Conservation (phyloP, 2,888 invertebrate species). For the Pseudococcus longispinus region DNA sequence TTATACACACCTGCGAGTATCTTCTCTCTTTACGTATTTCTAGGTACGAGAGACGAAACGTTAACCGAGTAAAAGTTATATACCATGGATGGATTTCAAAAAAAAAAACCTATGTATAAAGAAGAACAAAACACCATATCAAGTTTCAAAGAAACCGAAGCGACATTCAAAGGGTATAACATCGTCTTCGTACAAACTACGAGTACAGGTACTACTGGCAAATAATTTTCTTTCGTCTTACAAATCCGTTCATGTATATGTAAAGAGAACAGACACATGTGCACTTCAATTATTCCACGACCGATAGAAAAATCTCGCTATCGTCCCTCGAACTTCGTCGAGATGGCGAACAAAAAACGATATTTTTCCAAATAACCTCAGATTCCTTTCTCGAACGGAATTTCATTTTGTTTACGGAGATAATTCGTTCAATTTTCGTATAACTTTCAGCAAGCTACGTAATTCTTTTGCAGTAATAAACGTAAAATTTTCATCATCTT, state of each 20-base stretch:
- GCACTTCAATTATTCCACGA: neutral
- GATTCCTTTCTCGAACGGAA: neutral
- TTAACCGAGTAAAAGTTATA: neutral
- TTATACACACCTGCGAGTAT: neutral
- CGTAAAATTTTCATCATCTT: too few relatives aligned
- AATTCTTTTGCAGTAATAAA: too few relatives aligned
- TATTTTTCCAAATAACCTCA: neutral
- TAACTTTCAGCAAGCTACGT: too few relatives aligned
- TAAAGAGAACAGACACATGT: neutral
- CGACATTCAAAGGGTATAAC: neutral
- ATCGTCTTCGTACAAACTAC: neutral
- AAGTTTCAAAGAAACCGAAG: slow-evolving; percentile 8
- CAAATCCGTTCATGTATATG: neutral
- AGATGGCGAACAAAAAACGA: neutral
- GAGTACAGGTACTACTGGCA: neutral
- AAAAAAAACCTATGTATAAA: neutral
- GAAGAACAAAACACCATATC: neutral
- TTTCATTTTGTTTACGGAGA: too few relatives aligned
- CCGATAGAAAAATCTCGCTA: neutral
- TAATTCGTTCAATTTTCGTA: too few relatives aligned
- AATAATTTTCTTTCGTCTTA: neutral
- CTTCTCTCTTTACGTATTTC: neutral
- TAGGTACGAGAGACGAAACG: neutral
- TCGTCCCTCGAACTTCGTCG: neutral
- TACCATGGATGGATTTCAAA: neutral